Evolutionary conservation across 2,113 vertebrate species (phyloP).

Genomic region (Oncorhynchus clarkii): DNA sequence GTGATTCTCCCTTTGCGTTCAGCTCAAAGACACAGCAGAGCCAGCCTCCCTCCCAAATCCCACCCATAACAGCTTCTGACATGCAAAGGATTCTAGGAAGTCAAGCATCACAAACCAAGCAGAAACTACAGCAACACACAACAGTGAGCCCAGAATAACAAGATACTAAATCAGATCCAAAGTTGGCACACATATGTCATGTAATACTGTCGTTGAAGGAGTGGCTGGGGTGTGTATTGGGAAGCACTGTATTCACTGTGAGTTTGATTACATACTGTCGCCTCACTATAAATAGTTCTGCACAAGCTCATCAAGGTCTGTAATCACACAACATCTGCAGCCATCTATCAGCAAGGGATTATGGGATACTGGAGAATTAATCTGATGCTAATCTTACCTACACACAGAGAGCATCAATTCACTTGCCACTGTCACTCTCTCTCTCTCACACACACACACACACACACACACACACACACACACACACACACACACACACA

Average conservation of each 20-base stretch:
- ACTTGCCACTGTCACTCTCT: not conserved
- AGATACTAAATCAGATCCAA: not conserved
- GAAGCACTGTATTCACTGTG: constrained; percentile 5
- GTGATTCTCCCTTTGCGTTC: too few species aligned
- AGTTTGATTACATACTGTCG: constrained; percentile 27
- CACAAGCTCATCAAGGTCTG: constrained; percentile 32
- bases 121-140: too few species aligned
- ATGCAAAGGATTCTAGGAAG: too few species aligned
- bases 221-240: not conserved
- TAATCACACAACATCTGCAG: constrained; percentile 62
- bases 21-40: too few species aligned
- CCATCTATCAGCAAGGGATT: constrained; percentile 59
- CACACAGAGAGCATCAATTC: constrained; percentile 25
- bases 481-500: not conserved
- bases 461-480: not conserved
- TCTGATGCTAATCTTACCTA: constrained; percentile 55
- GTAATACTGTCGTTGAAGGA: not conserved
- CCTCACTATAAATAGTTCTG: constrained; percentile 15
- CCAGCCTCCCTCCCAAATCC: too few species aligned
- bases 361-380: constrained; percentile 58
- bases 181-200: not conserved
- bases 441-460: too few species aligned
- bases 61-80: too few species aligned
- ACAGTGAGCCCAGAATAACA: too few species aligned
- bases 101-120: too few species aligned